phyloP scores from a whole-genome alignment of 2,888 invertebrate species.

The Melolontha melolontha region DNA sequence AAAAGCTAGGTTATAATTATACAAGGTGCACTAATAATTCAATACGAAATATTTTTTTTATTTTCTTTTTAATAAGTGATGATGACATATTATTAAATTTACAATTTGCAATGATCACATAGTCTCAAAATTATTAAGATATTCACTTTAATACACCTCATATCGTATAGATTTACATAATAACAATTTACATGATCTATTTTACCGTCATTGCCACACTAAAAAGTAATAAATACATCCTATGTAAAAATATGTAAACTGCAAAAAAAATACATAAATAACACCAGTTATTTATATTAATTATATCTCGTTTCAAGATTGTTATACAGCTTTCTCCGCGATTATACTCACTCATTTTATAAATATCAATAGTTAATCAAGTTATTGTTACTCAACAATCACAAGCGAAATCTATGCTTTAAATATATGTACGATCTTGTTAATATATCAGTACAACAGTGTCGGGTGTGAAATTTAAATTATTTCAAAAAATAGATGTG shows the following conservation, averaged over 20 bases:
- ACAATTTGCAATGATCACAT: background rate
- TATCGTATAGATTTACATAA: slow-evolving; percentile 22
- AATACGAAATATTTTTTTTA: slow-evolving; percentile 15
- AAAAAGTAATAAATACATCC: slow-evolving; percentile 45
- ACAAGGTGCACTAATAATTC: slow-evolving; percentile 5
- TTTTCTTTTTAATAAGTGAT: too few species aligned
- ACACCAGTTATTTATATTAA: slow-evolving; percentile 28
- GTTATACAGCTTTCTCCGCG: slow-evolving; percentile 25
- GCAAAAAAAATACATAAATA: slow-evolving; percentile 25
- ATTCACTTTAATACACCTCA: slow-evolving; percentile 11
- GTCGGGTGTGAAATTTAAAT: too few species aligned
- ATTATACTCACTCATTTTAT: slow-evolving; percentile 25
- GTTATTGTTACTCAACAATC: slow-evolving; percentile 41
- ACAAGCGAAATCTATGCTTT: slow-evolving; percentile 26
- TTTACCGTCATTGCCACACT: slow-evolving; percentile 40
- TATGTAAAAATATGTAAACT: slow-evolving; percentile 38
- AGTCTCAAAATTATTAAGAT: slow-evolving; percentile 7
- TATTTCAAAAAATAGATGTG: too few species aligned
- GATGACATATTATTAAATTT: too few species aligned
- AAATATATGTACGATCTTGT: slow-evolving; percentile 43
- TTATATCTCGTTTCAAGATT: slow-evolving; percentile 31
- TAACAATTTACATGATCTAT: slow-evolving; percentile 38
- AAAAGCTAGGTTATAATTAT: slow-evolving; percentile 12
- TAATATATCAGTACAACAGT: too few species aligned
- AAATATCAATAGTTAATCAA: slow-evolving; percentile 40